Percentiles rank a stretch among this genome's conserved stretches.
These are phyloP conservation scores for Thymallus thymallus DNA, from an alignment of 2,113 vertebrate genomes.

Conservation along the genomic window DNA sequence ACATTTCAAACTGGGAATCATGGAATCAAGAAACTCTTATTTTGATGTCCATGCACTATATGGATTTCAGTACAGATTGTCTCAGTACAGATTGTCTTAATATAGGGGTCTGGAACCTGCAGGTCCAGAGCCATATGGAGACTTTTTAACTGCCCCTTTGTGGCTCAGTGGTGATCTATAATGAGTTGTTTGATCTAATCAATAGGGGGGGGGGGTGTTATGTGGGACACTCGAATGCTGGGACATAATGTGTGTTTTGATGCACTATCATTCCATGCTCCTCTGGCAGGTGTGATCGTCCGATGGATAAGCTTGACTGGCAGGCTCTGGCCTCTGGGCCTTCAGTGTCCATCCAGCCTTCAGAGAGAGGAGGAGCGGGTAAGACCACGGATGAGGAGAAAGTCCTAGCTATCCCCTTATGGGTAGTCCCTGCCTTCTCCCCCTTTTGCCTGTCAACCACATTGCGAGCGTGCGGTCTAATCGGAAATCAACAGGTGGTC, in stretches of 20 bases:
- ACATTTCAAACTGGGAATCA: too few relatives aligned
- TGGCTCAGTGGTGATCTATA: too few relatives aligned
- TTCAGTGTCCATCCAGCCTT: neutral
- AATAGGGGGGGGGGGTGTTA: neutral
- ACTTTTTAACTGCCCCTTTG: too few relatives aligned
- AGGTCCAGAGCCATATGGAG: too few relatives aligned
- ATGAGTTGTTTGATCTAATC: too few relatives aligned
- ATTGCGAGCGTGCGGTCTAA: neutral
- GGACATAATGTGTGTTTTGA: neutral
- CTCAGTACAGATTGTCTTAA: too few relatives aligned
- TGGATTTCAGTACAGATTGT: too few relatives aligned
- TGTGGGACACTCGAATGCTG: constrained; percentile 1
- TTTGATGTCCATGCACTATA: too few relatives aligned
- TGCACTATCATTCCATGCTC: neutral
- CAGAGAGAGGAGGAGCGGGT: neutral
- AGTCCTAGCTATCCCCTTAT: neutral
- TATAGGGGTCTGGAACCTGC: too few relatives aligned
- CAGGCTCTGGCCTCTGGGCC: neutral
- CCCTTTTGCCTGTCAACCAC: neutral
- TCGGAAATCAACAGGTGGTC: neutral
- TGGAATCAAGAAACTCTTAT: too few relatives aligned
- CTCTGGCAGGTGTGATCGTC: neutral
- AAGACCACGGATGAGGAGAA: neutral
- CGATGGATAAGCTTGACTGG: constrained; percentile 1
- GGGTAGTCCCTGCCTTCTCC: neutral